Conservation (phyloP, 2,113 vertebrate species). For the Marmota flaviventris region DNA sequence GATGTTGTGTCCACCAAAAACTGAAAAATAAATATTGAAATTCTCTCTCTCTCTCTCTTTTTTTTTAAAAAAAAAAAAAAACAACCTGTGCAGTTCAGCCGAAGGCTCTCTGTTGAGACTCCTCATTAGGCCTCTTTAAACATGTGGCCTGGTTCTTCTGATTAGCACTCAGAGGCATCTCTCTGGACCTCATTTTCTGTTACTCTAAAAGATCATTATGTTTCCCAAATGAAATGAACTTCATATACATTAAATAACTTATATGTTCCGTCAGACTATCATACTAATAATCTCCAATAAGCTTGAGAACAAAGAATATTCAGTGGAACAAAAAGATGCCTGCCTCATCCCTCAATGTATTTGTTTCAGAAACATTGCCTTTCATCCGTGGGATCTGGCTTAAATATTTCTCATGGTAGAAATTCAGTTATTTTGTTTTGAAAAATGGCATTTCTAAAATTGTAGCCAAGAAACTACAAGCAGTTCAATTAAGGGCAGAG, state of each 20-base stretch:
- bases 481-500: background rate
- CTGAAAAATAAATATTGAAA: no score
- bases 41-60: no score
- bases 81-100: background rate
- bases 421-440: conserved; percentile 13
- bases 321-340: background rate
- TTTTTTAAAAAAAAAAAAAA: no score
- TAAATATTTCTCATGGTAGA: background rate
- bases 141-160: background rate
- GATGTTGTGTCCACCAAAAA: no score
- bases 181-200: background rate
- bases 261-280: background rate
- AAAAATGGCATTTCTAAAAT: conserved; percentile 27
- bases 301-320: background rate
- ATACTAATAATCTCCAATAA: background rate
- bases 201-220: background rate
- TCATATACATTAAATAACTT: background rate
- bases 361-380: background rate
- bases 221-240: conserved; percentile 24
- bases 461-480: background rate
- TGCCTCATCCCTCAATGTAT: background rate
- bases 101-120: background rate
- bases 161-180: background rate
- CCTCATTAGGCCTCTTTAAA: background rate
- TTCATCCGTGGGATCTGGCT: background rate